Base-by-base conservation (phyloP, 2,888 invertebrate species). In the Auanema sp. region DNA sequence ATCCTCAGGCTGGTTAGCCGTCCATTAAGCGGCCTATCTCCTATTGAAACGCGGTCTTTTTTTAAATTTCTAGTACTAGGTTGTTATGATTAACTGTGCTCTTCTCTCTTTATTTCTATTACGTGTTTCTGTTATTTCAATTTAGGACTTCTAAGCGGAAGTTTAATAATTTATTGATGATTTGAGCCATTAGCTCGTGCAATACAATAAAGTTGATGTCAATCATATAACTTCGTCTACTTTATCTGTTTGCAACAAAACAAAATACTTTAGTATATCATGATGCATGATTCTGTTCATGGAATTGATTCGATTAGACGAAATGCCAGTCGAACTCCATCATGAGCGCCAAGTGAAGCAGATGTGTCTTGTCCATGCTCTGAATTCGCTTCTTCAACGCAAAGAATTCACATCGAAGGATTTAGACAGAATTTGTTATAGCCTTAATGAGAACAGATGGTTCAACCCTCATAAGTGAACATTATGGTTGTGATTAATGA, bases 301-400 rank as follows among this genome's bases (percentile, higher is more conserved):
- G 33, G 8, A 33, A 33, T 33, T 33, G 33, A 33, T 33, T 33
- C 33, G 8, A 33, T 33, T 33, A 33, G 33, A 33, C 33, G 4
- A 33, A 33, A 33, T 33, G 33, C 33, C 33, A 33, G 4, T 33
- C 33, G 4, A 33, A 33, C 33, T 80, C 43, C 82, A 79, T 58
- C 81, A 81, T 60, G 81, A 81, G 58, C 71, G 69, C 51, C 81
- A 81, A 60, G 61, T 64, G 11, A 64, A 70, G 12, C 81, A 81
- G 61, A 66, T 77, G 60, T 81, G 81, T 55, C 71, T 81, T 5
- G 69, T 81, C 16, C 81, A 81, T 60, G 64, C 81, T 0, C 65
- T 81, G 61, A 81, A 81, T 63, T 77, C 79, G 47, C 72, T 81
- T 24, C 70, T 81, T 18, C 80, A 72, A 33, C 64, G 56, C 25